Evolutionary conservation across 1,140 invertebrate genomes (phyloP).

Genomic region (Saccostrea echinata): DNA sequence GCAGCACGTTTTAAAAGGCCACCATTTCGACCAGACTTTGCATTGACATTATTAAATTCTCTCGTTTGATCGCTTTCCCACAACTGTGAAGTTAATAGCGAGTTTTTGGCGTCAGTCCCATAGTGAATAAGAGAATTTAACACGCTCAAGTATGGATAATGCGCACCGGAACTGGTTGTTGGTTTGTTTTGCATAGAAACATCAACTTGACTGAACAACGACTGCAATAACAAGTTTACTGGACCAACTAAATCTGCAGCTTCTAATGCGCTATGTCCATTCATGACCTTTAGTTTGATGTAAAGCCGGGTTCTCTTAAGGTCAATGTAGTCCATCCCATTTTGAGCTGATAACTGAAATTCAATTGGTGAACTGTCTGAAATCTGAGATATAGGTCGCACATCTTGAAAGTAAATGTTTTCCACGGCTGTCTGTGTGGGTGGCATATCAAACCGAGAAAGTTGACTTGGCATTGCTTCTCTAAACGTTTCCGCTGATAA

Average conservation of each 20-base stretch:
- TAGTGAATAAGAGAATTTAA: constrained; percentile 32
- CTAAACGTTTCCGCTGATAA: not conserved
- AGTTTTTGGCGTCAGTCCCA: constrained; percentile 16
- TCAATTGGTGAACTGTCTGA: too few species aligned
- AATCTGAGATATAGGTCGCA: too few species aligned
- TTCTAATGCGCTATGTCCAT: not conserved
- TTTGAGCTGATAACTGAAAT: not conserved
- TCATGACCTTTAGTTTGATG: constrained; percentile 44
- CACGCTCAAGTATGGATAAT: constrained; percentile 43
- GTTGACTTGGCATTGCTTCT: constrained; percentile 18
- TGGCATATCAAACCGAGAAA: not conserved
- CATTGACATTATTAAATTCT: constrained; percentile 42
- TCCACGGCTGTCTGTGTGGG: not conserved
- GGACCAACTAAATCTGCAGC: constrained; percentile 35
- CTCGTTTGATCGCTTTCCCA: constrained; percentile 24
- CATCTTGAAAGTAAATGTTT: not conserved
- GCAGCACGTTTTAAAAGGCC: constrained; percentile 14
- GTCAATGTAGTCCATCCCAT: constrained; percentile 36
- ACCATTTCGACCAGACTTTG: constrained; percentile 41
- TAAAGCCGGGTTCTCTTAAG: not conserved
- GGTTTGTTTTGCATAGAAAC: constrained; percentile 35
- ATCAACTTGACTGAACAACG: constrained; percentile 41
- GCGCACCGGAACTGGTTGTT: not conserved
- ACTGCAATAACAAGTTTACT: constrained; percentile 37
- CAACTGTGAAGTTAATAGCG: constrained; percentile 14